A percentile compares a stretch with the other conserved stretches of the same genome.
phyloP scores from a whole-genome alignment of 23 tunicate species.

The Styela clava region DNA sequence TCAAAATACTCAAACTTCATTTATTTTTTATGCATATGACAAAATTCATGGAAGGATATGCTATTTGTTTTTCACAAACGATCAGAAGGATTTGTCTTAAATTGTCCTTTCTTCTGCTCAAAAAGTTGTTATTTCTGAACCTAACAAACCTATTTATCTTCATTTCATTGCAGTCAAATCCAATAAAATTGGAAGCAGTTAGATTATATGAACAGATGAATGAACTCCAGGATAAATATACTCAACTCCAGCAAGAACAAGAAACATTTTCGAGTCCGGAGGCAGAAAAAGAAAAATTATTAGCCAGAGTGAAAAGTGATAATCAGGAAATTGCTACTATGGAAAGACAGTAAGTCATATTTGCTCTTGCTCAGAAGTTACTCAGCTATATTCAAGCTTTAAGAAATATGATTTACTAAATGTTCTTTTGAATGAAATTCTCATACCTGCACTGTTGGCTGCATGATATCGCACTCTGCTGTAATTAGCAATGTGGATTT shows the following conservation, averaged over 20 bases:
- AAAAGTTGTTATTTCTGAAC: no score
- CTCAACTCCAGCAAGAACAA: constrained; percentile 65
- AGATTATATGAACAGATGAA: constrained; percentile 44
- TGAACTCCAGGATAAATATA: constrained; percentile 39
- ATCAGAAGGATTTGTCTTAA: no score
- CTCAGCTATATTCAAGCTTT: no score
- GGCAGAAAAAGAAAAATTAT: constrained; percentile 62
- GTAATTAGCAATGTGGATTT: neutral
- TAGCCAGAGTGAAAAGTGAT: constrained; percentile 64
- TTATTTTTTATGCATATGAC: no score
- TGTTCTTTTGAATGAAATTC: no score
- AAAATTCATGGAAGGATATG: no score
- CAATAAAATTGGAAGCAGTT: constrained; percentile 75
- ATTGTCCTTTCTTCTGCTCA: no score
- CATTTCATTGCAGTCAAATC: constrained; percentile 42
- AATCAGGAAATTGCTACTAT: constrained; percentile 78
- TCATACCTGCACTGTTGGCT: neutral
- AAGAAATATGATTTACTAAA: no score
- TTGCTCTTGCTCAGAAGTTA: neutral
- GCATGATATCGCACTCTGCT: neutral
- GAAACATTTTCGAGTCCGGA: constrained; percentile 62
- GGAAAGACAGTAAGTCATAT: constrained; percentile 55
- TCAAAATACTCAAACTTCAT: no score
- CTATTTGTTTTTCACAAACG: no score
- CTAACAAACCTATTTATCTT: no score